Base-by-base conservation (phyloP, 2,113 vertebrate species). In the Otocyon megalotis region DNA sequence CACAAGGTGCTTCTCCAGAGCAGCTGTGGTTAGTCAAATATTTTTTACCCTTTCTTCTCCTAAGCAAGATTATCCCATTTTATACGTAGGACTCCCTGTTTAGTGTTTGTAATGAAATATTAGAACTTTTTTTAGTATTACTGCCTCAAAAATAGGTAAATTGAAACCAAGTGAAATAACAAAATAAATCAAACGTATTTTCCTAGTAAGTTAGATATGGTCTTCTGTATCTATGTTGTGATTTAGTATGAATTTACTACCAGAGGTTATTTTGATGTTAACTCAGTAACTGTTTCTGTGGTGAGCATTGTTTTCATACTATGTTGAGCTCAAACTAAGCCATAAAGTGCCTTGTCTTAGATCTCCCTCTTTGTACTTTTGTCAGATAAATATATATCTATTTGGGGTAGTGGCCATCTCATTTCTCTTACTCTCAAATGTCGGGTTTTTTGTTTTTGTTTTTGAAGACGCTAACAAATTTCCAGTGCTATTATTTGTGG, bases 181-280 rank as follows among this genome's bases (percentile, higher is more conserved):
- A 96, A 76, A 82, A 72, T 16, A 71, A 32, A 72, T 97, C 56
- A 77, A 95, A 74, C 92, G 28, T 86, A 69, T 74, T 97, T 98
- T 94, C 96, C 72, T 80, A 76, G 24, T 88, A 35, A 37, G 97
- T 96, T 95, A 93, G 28, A 60, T 72, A 82, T 8, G 58, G n/a
- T 76, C 11, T 90, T 86, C 82, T 95, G 16, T 96, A 48, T 94
- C 24, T 91, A 3, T 96, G 67, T 87, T 84, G 1, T 97, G 92
- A 97, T 93, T 97, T 76, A 93, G 58, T 95, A 90, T 80, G 26
- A 97, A 89, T 94, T 94, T 98, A 53, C 30, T 97, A 96, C 58
- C 93, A 74, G 24, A 93, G 74, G 22, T 74, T 97, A 37, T 97
- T 97, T 97, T 82, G 94, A 63, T 98, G 1, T 65, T 97, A 97